phyloP scores from a whole-genome alignment of 2,113 vertebrate species.

The Chascanopsetta lugubris region DNA sequence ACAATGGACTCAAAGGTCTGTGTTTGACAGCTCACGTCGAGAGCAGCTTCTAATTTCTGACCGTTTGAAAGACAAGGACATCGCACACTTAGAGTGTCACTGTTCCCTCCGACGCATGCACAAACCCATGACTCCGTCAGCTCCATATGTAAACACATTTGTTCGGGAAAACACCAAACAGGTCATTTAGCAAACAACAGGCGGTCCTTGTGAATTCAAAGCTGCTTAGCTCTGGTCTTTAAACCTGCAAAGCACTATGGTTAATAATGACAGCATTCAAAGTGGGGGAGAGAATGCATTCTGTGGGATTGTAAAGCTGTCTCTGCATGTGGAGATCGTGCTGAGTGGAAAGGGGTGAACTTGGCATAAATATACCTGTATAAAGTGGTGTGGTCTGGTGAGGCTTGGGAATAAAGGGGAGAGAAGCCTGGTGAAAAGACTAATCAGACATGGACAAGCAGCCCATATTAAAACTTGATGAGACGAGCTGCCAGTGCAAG shows the following conservation, averaged over 20 bases:
- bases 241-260: slow-evolving; percentile 55
- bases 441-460: slow-evolving; percentile 69
- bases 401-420: slow-evolving; percentile 41
- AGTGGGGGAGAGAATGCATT: slow-evolving; percentile 30
- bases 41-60: slow-evolving; percentile 33
- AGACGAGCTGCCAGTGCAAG: slow-evolving; percentile 56
- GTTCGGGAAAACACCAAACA: too few relatives aligned
- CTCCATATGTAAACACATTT: slow-evolving; percentile 45
- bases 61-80: slow-evolving; percentile 31
- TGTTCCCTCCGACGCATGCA: slow-evolving; percentile 39
- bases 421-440: slow-evolving; percentile 68
- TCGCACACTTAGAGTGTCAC: slow-evolving; percentile 34
- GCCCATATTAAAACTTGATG: slow-evolving; percentile 81
- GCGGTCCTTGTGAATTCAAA: slow-evolving; percentile 63
- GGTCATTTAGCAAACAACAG: slow-evolving; percentile 65
- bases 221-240: slow-evolving; percentile 66
- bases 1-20: slow-evolving; percentile 52
- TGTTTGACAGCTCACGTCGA: slow-evolving; percentile 45
- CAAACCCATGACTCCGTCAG: slow-evolving; percentile 55
- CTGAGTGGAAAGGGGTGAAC: not conserved
- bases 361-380: slow-evolving; percentile 55
- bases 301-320: slow-evolving; percentile 39
- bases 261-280: slow-evolving; percentile 67
- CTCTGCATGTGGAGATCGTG: slow-evolving; percentile 29
- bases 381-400: too few relatives aligned